These are phyloP conservation scores for Tenrec ecaudatus DNA, from an alignment of 2,113 vertebrate genomes.

Conservation along the genomic window DNA sequence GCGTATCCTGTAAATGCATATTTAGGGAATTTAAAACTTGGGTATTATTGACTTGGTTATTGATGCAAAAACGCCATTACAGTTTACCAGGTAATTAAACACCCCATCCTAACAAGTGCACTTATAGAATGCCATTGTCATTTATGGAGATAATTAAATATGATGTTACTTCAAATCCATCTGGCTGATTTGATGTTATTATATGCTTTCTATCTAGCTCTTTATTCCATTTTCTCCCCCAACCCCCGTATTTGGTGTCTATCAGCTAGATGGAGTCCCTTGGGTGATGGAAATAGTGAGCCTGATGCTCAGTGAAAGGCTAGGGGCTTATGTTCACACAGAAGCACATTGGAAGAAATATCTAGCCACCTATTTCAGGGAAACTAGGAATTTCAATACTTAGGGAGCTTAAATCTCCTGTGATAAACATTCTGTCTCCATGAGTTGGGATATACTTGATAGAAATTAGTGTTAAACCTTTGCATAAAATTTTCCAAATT, in stretches of 20 bases:
- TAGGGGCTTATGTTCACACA: not conserved
- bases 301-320: not conserved
- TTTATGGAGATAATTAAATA: constrained; percentile 80
- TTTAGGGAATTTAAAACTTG: constrained; percentile 78
- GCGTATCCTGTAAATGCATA: constrained; percentile 66
- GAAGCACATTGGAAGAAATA: not conserved
- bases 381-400: not conserved
- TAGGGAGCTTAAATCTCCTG: not conserved
- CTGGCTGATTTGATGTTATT: constrained; percentile 69
- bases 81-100: constrained; percentile 83
- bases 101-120: constrained; percentile 74
- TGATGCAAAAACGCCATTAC: constrained; percentile 80
- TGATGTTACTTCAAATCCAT: constrained; percentile 13
- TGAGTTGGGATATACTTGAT: not conserved
- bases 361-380: not conserved
- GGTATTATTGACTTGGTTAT: constrained; percentile 83
- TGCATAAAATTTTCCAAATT: not conserved
- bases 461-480: not conserved
- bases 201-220: not conserved
- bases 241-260: too few species aligned
- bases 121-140: constrained; percentile 74
- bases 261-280: not conserved
- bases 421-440: not conserved
- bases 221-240: constrained; percentile 53
- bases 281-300: not conserved